Evolutionary conservation across 2,888 invertebrate species (phyloP).

Genomic region (Digitonthophagus gazella): DNA sequence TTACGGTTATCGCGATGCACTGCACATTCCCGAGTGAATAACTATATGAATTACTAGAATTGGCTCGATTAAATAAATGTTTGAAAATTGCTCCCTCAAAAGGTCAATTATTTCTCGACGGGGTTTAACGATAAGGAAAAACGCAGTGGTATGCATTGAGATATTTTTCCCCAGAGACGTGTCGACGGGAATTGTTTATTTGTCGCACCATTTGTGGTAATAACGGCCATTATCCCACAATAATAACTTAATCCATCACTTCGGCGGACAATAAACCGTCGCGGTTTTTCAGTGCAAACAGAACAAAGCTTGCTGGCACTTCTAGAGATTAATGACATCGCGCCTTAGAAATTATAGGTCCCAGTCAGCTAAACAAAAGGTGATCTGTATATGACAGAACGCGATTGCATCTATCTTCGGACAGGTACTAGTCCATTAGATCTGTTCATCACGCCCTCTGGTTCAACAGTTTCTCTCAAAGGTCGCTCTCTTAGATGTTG

Average conservation of each 20-base stretch:
- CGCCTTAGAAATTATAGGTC: not conserved
- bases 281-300: not conserved
- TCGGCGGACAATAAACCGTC: not conserved
- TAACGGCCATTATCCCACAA: not conserved
- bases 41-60: not conserved
- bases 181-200: not conserved
- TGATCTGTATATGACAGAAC: not conserved
- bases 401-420: not conserved
- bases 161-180: not conserved
- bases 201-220: not conserved
- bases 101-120: not conserved
- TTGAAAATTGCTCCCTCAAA: not conserved
- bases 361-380: not conserved
- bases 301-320: not conserved
- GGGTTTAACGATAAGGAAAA: not conserved
- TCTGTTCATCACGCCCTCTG: not conserved
- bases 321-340: not conserved
- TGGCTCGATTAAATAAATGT: not conserved
- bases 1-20: not conserved
- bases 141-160: not conserved
- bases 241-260: not conserved
- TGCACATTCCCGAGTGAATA: not conserved
- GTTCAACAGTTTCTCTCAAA: not conserved
- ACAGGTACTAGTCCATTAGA: not conserved
- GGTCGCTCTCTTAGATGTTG: not conserved